Base-by-base conservation (phyloP, 2,113 vertebrate species). In the Chiloscyllium plagiosum region DNA sequence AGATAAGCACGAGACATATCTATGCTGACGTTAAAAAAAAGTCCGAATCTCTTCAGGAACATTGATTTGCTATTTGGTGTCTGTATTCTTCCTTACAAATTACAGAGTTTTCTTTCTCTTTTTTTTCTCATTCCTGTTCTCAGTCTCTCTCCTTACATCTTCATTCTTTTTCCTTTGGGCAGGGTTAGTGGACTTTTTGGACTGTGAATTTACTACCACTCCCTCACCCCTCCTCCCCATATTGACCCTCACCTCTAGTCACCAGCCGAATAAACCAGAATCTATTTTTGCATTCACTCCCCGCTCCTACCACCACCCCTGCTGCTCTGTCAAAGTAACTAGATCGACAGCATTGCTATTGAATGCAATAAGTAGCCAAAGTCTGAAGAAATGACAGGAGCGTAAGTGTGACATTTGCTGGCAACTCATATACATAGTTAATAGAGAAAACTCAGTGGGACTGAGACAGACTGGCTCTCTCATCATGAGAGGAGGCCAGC, bases 381-480 rank as follows among this genome's bases (percentile, higher is more conserved):
- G 26, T 72, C 69, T 95, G 94, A 72, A 95, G 94, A 76, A 95
- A 52, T 95, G 94, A 95, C 94, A 95, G 68, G 26, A 72, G 47
- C 68, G 72, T 37, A 95, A 72, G 94, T 95, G 94, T 95, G 94
- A 95, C 94, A 95, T 95, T 95, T 95, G 94, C 69, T 95, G 94
- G 94, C 69, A 95, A 52, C 94, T 95, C 66, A 52, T 95, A 95
- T 95, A 52, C 94, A 95, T 95, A 95, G 94, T 72, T 95, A 95
- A 95, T 95, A 47, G 94, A 72, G 69, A 72, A 33, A 95, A 72
- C 98, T 98, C 98, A 98, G 98, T 97, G 98, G 98, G 98, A 98
- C 97, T 98, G 98, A 98, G 98, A 98, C 98, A 98, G 97, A 96
- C 98, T 97, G 98, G 98, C 98, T 98, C 98, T 52, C 69, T 97